Evolutionary conservation across 2,888 invertebrate genomes (phyloP).

Genomic region (Heteropelma amictum): DNA sequence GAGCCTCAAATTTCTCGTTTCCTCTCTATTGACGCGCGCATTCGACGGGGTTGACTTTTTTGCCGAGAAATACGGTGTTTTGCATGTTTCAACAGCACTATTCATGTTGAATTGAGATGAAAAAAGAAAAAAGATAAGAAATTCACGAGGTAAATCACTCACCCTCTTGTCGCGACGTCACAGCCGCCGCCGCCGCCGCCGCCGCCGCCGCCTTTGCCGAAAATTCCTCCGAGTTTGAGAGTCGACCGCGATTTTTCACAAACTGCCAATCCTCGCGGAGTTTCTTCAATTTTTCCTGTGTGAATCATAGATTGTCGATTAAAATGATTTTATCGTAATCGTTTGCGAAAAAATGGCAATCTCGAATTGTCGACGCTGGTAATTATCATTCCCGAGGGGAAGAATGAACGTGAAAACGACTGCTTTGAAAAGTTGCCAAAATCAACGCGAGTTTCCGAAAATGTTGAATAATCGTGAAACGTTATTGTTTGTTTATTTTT

Average conservation of each 20-base stretch:
- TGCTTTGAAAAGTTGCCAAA: not conserved
- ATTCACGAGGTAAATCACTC: conserved; percentile 42
- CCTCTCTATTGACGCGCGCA: no score
- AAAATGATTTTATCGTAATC: not conserved
- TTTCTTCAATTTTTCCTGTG: conserved; percentile 79
- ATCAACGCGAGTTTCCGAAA: no score
- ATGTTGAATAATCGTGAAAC: no score
- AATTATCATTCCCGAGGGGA: not conserved
- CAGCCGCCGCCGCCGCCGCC: conserved; percentile 44
- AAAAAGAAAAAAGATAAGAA: not conserved
- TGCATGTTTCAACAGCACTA: not conserved
- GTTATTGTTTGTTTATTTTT: no score
- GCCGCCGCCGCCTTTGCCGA: conserved; percentile 45
- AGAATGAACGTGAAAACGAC: not conserved
- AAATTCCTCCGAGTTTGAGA: conserved; percentile 28
- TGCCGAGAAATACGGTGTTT: not conserved
- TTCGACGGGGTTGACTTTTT: no score
- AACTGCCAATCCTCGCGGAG: conserved; percentile 80
- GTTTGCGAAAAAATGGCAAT: no score
- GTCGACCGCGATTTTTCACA: conserved; percentile 74
- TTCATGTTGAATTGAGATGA: not conserved
- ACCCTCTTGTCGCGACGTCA: conserved; percentile 62
- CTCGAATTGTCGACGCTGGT: no score
- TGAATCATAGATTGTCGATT: no score
- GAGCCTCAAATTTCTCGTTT: no score